Base-by-base conservation (phyloP, 2,113 vertebrate genomes). In the Paramormyrops kingsleyae region DNA sequence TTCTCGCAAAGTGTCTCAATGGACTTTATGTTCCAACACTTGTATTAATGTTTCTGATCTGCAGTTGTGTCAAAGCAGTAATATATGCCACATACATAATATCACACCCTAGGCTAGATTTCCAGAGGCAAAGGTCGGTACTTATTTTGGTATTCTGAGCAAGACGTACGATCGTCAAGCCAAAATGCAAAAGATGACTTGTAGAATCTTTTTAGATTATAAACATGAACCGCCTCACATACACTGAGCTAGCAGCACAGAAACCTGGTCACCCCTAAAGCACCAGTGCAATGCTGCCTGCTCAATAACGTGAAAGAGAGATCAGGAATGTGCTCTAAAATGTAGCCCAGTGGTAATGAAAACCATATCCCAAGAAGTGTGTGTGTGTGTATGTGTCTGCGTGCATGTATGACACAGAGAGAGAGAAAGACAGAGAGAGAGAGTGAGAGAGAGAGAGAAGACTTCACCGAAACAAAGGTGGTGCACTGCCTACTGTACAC, bases 291-390 rank as follows among this genome's bases (percentile, higher is more conserved):
- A 9, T 35, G 44, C 84, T 31, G 46, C 19, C 9, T 52, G 24
- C 84, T 31, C 62, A 31, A 35, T 86, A 86, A 87, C 4, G 85
- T 35, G 9, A 53, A 87, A 56, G 50, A 27, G 17, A 53, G 85
- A 53, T n/a, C 19, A 87, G 35, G 50, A 87, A 87, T 87, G 85
- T 19, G 50, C 85, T 87, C n/a, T 47, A 46, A 86, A 86, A 86
- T 47, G 44, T 86, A 15, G 83, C 83, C 83, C 50, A 31, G n/a
- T 35, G 27, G 50, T 87, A 53, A 53, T 87, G 85, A 31, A 53
- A 53, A 87, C 85, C 85, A 53, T 87, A 87, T 87, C 49, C n/a
- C 47, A 56, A 35, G 8, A 87, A 27, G 85, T 39, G 85, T 15
- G 85, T 87, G 85, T 31, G 84, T 13, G 44, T 35, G 27, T 77